Base-by-base conservation (phyloP, 1,140 invertebrate genomes). In the Drosophila virilis region DNA sequence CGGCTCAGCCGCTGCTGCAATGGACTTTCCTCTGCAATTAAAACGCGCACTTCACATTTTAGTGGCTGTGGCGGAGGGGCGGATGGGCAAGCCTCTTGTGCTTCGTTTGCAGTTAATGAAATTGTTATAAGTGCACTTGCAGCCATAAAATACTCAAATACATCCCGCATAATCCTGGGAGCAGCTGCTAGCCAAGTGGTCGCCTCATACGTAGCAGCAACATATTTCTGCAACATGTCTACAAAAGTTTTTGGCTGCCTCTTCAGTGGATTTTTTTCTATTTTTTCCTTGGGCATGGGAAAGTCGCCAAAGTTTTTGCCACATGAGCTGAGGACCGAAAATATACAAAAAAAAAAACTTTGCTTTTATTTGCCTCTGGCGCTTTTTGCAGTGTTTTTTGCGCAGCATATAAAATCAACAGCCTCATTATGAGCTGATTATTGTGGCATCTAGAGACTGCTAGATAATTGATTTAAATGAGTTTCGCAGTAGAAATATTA, bases 61-160 rank as follows among this genome's bases (percentile, higher is more conserved):
- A 43, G 8, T 48, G 12, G 40, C 59, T 46, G 48, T 67, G 73
- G 40, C 61, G 40, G 45, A 46, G 32, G 6, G 6, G 12, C 7
- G 38, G 10, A 37, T 28, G 22, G 22, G 7, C 15, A n/a, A 33
- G 35, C 60, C 71, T 68, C 67, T 74, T 57, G 67, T 77, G 73
- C 77, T 88, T 74, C 84, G 73, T 65, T 89, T 74, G 68, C 77
- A 89, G 77, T 78, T 84, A 80, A 89, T 80, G 77, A 89, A 89
- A 89, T 80, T 77, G 73, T 78, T 83, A 28, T 28, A 71, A 85
- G 84, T 72, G 66, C 69, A 72, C 65, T 66, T 61, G 38, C 10
- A 66, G 52, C 40, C 33, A 68, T 60, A 52, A 59, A 65, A 69
- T 62, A 66, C 43, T 33, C n/a, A 46, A 59, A 66, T 64, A 55